Evolutionary conservation across 2,797 vertebrate genomes (phyloP), one percentile per base, ranked within the genome.

Genomic region (Pangasius macronema): DNA sequence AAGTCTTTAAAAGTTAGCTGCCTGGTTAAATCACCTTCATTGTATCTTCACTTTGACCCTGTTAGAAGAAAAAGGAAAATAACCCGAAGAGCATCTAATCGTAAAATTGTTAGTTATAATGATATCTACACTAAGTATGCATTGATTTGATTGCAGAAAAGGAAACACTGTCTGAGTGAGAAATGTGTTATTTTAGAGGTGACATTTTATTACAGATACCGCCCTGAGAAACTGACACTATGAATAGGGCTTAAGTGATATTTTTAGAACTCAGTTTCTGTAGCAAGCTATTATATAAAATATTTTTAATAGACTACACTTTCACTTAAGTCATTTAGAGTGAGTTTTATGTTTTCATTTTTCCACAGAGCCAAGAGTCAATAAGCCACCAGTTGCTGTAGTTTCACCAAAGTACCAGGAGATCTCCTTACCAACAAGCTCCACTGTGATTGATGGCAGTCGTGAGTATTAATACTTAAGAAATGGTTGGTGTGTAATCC

Each of bases 401-500:
- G 99, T 98, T 92, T 98, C 97, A 49, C 99, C 98, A 0, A 96
- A 95, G 88, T 98, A 95, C 94, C 97, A 98, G 94, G 97, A 98
- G 93, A 98, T 99, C 92, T 99, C 96, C 11, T 91, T 99, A 94
- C 99, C 99, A 8, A 99, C 97, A 88, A 97, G 97, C 88, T 99
- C 98, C 2, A 99, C 99, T 0, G 95, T 99, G 14, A 99, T 99
- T n/a, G 98, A 99, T 20, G 98, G 98, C 95, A 99, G 96, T 94
- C 96, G 98, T 99, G 94, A 98, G 98, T 98, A 93, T n/a, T 46
- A 20, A 49, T 65, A 33, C 49, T 53, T 77, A 5, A 36, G n/a
- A 79, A 59, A 39, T 24, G 30, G 59, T n/a, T 76, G 53, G 18
- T 22, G 57, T 36, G 8, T 80, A 59, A 57, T 39, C 27, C 11